A percentile compares a stretch with the other conserved stretches of the same genome.
phyloP scores from a whole-genome alignment of 2,113 vertebrate species.

The Onychostoma macrolepis region DNA sequence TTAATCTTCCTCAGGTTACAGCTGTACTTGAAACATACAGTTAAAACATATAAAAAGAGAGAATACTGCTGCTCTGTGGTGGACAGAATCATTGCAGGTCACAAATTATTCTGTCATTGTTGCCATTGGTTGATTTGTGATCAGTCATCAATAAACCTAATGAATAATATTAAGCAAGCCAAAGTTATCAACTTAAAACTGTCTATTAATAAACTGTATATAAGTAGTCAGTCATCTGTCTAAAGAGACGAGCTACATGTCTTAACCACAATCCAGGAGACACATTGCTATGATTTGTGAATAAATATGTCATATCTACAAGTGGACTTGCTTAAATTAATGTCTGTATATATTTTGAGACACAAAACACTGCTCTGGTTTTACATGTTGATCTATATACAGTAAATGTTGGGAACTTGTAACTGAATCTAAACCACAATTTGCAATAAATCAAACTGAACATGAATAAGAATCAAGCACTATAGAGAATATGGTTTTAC shows the following conservation, averaged over 20 bases:
- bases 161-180: too few relatives aligned
- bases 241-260: too few relatives aligned
- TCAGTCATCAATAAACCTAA: not conserved
- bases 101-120: not conserved
- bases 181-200: too few relatives aligned
- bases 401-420: not conserved
- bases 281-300: too few relatives aligned
- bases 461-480: not conserved
- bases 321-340: not conserved
- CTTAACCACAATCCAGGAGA: too few relatives aligned
- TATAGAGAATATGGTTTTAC: too few relatives aligned
- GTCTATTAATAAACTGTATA: not conserved
- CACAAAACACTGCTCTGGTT: not conserved
- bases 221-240: not conserved
- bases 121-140: not conserved
- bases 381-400: not conserved
- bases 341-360: not conserved
- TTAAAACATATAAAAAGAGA: not conserved
- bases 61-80: slow-evolving; percentile 26
- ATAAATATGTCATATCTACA: too few relatives aligned
- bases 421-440: not conserved
- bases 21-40: not conserved
- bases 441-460: not conserved
- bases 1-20: not conserved
- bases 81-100: not conserved